Evolutionary conservation across 2,113 vertebrate species (phyloP), one percentile per base, ranked within the genome.

Genomic region (Dinomys branickii): DNA sequence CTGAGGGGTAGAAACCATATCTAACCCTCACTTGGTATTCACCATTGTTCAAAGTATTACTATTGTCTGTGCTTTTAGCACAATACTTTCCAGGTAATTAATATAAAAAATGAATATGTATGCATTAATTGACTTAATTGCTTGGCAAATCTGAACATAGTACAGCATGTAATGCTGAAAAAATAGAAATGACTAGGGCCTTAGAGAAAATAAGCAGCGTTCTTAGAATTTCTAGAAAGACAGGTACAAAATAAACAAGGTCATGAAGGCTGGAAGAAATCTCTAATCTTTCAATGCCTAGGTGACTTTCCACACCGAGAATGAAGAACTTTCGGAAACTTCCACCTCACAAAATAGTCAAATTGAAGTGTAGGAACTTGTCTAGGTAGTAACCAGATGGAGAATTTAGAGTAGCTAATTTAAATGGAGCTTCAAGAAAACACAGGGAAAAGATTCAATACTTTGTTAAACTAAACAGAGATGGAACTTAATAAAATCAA

Each of bases 51-150:
- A 30, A 22, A 83, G 47, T 14, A 61, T 80, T 84, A 69, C 20
- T 44, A 58, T 92, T 92, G 20, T 84, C 1, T 88, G 69, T 61
- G 54, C 41, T 93, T 44, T 91, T 80, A 52, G 61, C 11, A 85
- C 22, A 90, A 56, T 28, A 50, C 26, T 86, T 89, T 73, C 4
- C 22, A 92, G 52, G 19, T 33, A 56, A 88, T 78, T 59, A 88
- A 88, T 77, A 52, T 9, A 75, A 67, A 50, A 9, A 69, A 87
- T 93, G 41, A 86, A 86, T 94, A 77, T 41, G 7, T 87, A 54
- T 77, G 2, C 17, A 65, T 69, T 87, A 75, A 94, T 81, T 83
- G 84, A 73, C 56, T 93, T 93, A 93, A 86, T 93, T 94, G 6
- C 30, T 95, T 87, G 24, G 38, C 44, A 67, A 85, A 50, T 33